Conservation (phyloP, 2,797 vertebrate genomes). For the Geotrypetes seraphini region DNA sequence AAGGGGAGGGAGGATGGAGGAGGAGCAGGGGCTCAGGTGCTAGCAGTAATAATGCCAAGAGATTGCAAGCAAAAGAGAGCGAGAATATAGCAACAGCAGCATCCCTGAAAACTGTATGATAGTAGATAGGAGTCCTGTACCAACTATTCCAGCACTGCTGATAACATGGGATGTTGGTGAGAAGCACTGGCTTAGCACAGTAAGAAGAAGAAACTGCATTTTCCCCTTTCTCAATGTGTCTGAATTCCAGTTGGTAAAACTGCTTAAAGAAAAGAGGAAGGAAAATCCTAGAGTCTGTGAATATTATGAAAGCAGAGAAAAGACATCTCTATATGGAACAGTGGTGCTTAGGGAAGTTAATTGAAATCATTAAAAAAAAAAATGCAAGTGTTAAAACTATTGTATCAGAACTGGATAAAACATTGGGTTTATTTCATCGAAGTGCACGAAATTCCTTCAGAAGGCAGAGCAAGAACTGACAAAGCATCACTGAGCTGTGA, state of each 20-base stretch:
- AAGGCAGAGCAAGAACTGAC: conserved; percentile 35
- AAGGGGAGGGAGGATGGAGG: conserved; percentile 41
- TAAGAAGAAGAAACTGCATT: conserved; percentile 20
- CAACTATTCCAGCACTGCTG: conserved; percentile 27
- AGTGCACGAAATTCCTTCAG: conserved; percentile 33
- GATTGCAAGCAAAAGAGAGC: conserved; percentile 38
- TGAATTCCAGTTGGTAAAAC: conserved; percentile 13
- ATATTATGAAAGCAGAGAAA: conserved; percentile 21
- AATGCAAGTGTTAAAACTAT: conserved; percentile 35
- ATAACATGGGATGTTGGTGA: conserved; percentile 38
- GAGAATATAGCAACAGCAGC: conserved; percentile 62
- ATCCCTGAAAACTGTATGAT: conserved; percentile 61
- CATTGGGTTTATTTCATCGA: conserved; percentile 17
- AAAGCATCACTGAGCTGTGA: conserved; percentile 22
- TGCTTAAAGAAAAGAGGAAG: conserved; percentile 11
- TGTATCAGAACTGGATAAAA: conserved; percentile 29
- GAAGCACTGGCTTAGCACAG: conserved; percentile 26
- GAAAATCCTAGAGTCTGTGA: conserved; percentile 23
- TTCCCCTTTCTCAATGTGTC: neutral
- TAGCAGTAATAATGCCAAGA: conserved; percentile 43
- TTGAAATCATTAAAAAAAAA: conserved; percentile 41
- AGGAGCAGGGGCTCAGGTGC: conserved; percentile 69
- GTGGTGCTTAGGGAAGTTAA: conserved; percentile 33
- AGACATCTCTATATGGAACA: conserved; percentile 24
- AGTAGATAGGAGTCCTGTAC: conserved; percentile 17